Conservation (phyloP, 2,888 invertebrate genomes). For the Lasioglossum calceatum region DNA sequence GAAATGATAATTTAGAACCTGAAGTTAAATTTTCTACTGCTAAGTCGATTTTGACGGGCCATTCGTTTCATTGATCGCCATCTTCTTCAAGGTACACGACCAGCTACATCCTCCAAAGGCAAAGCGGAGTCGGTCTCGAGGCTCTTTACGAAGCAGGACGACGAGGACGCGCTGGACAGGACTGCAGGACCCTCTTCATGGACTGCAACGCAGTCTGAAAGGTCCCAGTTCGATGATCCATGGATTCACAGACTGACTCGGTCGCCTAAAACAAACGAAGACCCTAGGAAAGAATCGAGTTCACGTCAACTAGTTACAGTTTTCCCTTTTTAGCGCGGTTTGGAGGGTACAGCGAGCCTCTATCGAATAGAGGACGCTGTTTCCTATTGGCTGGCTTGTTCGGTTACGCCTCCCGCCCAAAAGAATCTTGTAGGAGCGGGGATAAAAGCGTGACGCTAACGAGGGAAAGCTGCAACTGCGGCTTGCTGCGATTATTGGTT, state of each 20-base stretch:
- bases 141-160: conserved; percentile 94
- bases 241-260: background rate
- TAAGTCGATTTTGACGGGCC: background rate
- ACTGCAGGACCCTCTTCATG: conserved; percentile 93
- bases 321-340: background rate
- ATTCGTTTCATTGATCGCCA: background rate
- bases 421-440: background rate
- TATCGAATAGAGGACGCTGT: background rate
- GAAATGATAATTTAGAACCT: no score
- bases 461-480: background rate
- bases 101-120: conserved; percentile 93
- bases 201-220: conserved; percentile 95
- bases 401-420: background rate
- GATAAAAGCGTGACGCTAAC: background rate
- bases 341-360: background rate
- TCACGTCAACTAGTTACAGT: background rate
- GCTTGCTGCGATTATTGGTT: background rate
- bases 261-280: background rate
- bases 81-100: conserved; percentile 89
- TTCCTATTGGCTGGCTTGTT: background rate
- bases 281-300: background rate
- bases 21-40: no score
- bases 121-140: conserved; percentile 90
- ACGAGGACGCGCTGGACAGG: conserved; percentile 93
- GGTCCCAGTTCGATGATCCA: conserved; percentile 20